Percentiles rank a stretch among this genome's conserved stretches.
These are phyloP conservation scores for Oscheius sp. DNA, from an alignment of 2,888 invertebrate genomes.

Conservation along the genomic window DNA sequence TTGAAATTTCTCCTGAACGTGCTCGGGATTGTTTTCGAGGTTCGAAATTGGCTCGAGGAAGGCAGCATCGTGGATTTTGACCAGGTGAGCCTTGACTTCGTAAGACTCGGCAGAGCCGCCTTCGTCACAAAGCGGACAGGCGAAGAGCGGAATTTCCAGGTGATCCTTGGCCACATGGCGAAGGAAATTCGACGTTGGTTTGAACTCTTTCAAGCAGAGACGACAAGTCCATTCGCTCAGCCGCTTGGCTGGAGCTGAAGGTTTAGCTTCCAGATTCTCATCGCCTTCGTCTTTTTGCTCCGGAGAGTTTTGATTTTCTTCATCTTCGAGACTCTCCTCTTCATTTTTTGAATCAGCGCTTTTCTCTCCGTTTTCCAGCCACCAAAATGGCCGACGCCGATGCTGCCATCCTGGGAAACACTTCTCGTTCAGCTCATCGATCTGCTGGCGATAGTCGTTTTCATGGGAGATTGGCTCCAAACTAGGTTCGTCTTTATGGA, in stretches of 20 bases:
- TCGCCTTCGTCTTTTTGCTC: neutral
- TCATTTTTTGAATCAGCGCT: too few species aligned
- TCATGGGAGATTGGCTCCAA: conserved; percentile 59
- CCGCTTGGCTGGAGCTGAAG: conserved; percentile 6
- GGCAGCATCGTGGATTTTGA: conserved; percentile 31
- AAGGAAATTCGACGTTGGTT: conserved; percentile 54
- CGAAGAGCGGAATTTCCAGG: conserved; percentile 62
- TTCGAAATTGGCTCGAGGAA: conserved; percentile 47
- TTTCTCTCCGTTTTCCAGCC: conserved; percentile 35
- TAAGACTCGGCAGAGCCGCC: conserved; percentile 47
- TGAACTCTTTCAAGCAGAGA: conserved; percentile 51
- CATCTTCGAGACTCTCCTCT: conserved; percentile 2
- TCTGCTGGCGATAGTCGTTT: conserved; percentile 46
- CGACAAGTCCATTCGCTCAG: conserved; percentile 36
- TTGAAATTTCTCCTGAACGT: conserved; percentile 50
- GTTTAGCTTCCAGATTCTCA: neutral
- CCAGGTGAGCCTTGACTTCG: conserved; percentile 51
- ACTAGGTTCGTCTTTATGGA: conserved; percentile 45
- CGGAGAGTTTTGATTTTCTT: conserved; percentile 11
- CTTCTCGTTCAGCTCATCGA: conserved; percentile 56
- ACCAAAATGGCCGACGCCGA: conserved; percentile 45
- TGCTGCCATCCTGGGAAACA: conserved; percentile 62
- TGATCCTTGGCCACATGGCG: conserved; percentile 61
- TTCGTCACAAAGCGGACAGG: conserved; percentile 54
- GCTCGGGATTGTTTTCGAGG: conserved; percentile 42